Percentiles rank a stretch among this genome's conserved stretches.
Evolutionary conservation across 2,113 vertebrate genomes (phyloP).

Genomic region (Ctenodactylus gundi): DNA sequence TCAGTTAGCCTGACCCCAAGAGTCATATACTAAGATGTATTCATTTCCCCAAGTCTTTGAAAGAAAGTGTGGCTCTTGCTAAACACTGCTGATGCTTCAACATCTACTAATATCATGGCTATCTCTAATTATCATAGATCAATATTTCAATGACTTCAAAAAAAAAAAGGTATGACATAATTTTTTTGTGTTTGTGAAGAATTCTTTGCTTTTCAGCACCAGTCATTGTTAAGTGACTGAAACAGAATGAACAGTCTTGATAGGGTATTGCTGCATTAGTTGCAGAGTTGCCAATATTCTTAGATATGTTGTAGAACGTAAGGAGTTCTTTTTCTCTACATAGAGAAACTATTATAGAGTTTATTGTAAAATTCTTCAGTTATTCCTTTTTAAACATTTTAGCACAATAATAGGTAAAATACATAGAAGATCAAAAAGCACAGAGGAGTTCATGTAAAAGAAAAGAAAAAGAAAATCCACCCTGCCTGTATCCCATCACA

Average conservation of each 20-base stretch:
- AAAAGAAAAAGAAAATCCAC: neutral
- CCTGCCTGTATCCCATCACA: neutral
- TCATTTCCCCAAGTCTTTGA: neutral
- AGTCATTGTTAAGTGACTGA: neutral
- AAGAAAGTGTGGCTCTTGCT: neutral
- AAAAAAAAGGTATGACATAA: neutral
- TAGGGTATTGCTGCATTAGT: neutral
- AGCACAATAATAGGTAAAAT: neutral
- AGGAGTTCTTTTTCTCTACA: neutral
- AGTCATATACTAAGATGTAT: conserved; percentile 5
- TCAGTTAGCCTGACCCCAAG: neutral
- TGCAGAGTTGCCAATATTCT: neutral
- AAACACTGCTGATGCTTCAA: neutral
- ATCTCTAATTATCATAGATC: neutral
- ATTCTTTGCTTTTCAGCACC: neutral
- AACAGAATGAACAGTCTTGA: neutral
- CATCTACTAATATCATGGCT: neutral
- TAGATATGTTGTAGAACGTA: neutral
- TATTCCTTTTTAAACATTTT: conserved; percentile 4
- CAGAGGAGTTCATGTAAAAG: neutral
- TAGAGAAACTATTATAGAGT: neutral
- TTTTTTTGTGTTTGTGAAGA: neutral
- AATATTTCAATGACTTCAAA: too few relatives aligned
- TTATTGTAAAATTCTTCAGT: conserved; percentile 29
- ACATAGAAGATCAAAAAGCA: conserved; percentile 7